These are phyloP conservation scores for Myiozetetes cayanensis DNA, from an alignment of 2,113 vertebrate species.

Conservation along the genomic window DNA sequence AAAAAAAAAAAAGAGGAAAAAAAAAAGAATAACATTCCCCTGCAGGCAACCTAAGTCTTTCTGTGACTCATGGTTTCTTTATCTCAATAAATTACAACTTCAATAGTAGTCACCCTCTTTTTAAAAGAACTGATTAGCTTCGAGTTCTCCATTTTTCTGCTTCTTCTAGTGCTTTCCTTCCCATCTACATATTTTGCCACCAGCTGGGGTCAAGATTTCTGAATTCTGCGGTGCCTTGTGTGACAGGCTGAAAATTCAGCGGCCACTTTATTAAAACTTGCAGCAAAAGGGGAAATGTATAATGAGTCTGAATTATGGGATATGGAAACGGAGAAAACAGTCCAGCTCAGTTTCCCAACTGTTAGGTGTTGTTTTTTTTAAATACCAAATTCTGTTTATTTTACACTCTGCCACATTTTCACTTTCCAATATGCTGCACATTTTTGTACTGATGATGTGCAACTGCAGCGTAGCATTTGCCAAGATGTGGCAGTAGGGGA, in stretches of 20 bases:
- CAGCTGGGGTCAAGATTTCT: background rate
- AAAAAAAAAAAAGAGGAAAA: background rate
- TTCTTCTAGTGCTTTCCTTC: background rate
- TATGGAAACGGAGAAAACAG: conserved; percentile 1
- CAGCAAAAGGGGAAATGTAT: background rate
- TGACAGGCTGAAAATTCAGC: background rate
- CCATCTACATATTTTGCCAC: background rate
- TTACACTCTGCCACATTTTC: background rate
- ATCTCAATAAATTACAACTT: conserved; percentile 14
- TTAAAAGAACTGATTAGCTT: background rate
- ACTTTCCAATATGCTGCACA: background rate
- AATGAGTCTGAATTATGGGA: background rate
- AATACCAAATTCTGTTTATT: background rate
- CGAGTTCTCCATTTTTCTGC: background rate
- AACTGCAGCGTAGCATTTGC: background rate
- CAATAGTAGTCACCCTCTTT: background rate
- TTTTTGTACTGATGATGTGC: background rate
- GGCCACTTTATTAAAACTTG: background rate
- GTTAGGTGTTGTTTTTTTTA: background rate
- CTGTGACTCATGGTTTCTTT: conserved; percentile 2
- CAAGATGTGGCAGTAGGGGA: background rate
- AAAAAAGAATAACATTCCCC: background rate
- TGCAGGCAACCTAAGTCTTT: background rate
- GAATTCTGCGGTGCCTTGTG: background rate
- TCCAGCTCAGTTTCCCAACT: background rate